phyloP scores from a whole-genome alignment of 1,140 invertebrate genomes.

The Drosophila lini region DNA sequence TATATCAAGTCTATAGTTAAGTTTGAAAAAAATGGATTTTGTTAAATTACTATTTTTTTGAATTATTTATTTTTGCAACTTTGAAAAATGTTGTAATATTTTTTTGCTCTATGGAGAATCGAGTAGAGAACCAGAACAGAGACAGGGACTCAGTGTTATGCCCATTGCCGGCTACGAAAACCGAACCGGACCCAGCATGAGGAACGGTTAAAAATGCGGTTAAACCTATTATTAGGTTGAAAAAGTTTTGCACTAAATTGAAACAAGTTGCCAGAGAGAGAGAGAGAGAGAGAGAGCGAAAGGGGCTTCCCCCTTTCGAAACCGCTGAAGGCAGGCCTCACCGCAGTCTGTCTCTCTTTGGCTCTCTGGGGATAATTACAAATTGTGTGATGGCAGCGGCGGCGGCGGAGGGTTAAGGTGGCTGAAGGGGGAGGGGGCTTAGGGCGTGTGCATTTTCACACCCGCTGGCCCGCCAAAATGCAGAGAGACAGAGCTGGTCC shows the following conservation, averaged over 20 bases:
- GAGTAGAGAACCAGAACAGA: constrained; percentile 17
- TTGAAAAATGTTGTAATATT: background rate
- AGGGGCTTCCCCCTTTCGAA: constrained; percentile 20
- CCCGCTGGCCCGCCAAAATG: constrained; percentile 66
- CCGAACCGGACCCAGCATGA: constrained; percentile 57
- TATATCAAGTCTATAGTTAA: too few relatives aligned
- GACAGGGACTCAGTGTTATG: constrained; percentile 18
- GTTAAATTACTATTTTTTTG: background rate
- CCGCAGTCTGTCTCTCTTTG: constrained; percentile 5
- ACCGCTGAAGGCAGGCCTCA: constrained; percentile 60
- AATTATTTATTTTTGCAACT: background rate
- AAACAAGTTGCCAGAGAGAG: constrained; percentile 56
- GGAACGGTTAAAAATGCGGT: constrained; percentile 80
- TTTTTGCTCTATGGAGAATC: background rate
- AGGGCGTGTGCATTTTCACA: constrained; percentile 78
- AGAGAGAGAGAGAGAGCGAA: constrained; percentile 7
- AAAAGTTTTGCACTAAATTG: constrained; percentile 74
- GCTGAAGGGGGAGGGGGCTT: constrained; percentile 13
- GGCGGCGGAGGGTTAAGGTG: constrained; percentile 4
- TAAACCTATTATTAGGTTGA: constrained; percentile 80
- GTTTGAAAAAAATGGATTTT: too few relatives aligned
- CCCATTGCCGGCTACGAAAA: constrained; percentile 20
- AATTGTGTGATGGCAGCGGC: background rate
- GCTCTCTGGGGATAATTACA: constrained; percentile 60
- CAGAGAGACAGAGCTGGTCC: constrained; percentile 2